phyloP scores from a whole-genome alignment of 2,888 invertebrate genomes.

The Mongoloraphidia duomilia region DNA sequence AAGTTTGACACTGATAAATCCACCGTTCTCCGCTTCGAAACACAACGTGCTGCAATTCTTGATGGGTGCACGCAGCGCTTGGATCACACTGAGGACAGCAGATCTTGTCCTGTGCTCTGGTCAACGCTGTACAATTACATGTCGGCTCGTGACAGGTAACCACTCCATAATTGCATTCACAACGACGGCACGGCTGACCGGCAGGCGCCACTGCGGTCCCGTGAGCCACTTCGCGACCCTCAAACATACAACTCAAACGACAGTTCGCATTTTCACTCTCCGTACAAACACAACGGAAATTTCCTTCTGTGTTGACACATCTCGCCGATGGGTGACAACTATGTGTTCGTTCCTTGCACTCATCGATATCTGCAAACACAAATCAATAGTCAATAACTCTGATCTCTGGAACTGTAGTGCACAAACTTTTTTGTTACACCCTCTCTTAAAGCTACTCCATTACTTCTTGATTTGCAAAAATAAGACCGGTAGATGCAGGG shows the following conservation, averaged over 20 bases:
- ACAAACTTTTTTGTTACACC: too few relatives aligned
- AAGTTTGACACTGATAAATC: slow-evolving; percentile 84
- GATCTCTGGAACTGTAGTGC: too few relatives aligned
- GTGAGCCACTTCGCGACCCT: slow-evolving; percentile 45
- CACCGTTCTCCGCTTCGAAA: slow-evolving; percentile 73
- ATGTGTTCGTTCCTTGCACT: slow-evolving; percentile 60
- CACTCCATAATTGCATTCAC: slow-evolving; percentile 42
- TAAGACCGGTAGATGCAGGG: too few relatives aligned
- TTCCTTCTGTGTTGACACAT: slow-evolving; percentile 68
- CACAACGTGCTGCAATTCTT: slow-evolving; percentile 59
- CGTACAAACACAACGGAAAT: slow-evolving; percentile 63
- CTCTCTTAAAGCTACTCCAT: too few relatives aligned
- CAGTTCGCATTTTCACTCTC: slow-evolving; percentile 31
- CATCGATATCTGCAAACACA: slow-evolving; percentile 57
- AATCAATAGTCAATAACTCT: neutral
- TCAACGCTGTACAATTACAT: slow-evolving; percentile 50
- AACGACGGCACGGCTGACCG: slow-evolving; percentile 33
- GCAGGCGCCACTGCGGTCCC: slow-evolving; percentile 35
- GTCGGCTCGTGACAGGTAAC: slow-evolving; percentile 50
- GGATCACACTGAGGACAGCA: slow-evolving; percentile 76
- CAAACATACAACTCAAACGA: slow-evolving; percentile 61
- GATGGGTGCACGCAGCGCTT: slow-evolving; percentile 59
- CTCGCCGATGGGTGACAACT: slow-evolving; percentile 66
- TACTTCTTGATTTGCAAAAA: too few relatives aligned
- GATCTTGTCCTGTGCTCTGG: slow-evolving; percentile 33